Evolutionary conservation across 2,113 vertebrate genomes (phyloP).

Genomic region (Trematomus loennbergii): DNA sequence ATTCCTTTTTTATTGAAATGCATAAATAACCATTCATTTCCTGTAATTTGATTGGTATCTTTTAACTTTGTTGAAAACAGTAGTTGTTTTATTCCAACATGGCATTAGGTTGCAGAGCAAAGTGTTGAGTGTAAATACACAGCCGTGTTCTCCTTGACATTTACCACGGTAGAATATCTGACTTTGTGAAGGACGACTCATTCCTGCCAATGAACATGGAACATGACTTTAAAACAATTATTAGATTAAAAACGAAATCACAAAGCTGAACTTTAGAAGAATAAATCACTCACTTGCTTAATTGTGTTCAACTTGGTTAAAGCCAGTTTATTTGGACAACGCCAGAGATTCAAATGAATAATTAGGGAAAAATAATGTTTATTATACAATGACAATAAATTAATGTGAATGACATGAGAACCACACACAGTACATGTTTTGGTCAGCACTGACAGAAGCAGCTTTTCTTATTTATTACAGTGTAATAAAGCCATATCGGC

Average conservation of each 20-base stretch:
- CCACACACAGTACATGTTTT: constrained; percentile 46
- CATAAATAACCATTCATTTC: background rate
- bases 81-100: background rate
- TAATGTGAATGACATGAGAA: constrained; percentile 50
- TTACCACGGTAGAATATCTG: background rate
- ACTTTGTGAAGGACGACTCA: background rate
- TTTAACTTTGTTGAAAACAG: background rate
- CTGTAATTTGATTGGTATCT: background rate
- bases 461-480: constrained; percentile 1
- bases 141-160: background rate
- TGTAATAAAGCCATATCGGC: constrained; percentile 6
- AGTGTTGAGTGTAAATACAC: constrained; percentile 2
- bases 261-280: background rate
- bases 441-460: constrained; percentile 47
- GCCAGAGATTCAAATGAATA: constrained; percentile 39
- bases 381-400: constrained; percentile 56
- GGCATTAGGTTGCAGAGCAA: background rate
- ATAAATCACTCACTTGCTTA: background rate
- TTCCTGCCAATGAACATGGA: background rate
- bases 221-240: background rate
- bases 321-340: constrained; percentile 68
- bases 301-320: constrained; percentile 25
- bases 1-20: background rate
- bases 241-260: background rate
- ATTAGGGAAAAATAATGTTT: constrained; percentile 26